Percentiles rank a stretch among this genome's conserved stretches.
phyloP scores from a whole-genome alignment of 2,888 invertebrate species.

The Acanthoscelides obtectus region DNA sequence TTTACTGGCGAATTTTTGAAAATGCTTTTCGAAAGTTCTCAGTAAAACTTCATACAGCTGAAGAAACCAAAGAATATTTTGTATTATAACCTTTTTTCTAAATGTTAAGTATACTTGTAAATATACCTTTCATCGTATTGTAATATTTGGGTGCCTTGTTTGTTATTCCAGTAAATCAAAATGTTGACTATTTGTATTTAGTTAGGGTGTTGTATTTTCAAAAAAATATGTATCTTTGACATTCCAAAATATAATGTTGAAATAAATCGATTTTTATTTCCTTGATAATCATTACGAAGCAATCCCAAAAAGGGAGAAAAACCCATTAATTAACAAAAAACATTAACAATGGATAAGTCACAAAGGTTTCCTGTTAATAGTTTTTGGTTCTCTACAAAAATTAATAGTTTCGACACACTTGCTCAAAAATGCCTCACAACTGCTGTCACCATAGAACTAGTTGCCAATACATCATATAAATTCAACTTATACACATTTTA shows the following conservation, averaged over 20 bases:
- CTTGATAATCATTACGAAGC: no score
- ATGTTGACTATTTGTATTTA: conserved; percentile 20
- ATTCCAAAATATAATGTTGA: background rate
- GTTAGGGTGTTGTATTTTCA: conserved; percentile 26
- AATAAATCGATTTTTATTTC: background rate
- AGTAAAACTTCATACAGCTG: conserved; percentile 48
- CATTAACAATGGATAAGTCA: no score
- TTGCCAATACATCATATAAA: no score
- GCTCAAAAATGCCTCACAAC: no score
- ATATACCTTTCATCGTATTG: conserved; percentile 21
- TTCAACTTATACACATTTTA: no score
- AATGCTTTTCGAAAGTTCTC: conserved; percentile 30
- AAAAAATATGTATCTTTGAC: conserved; percentile 7
- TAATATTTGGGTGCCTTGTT: conserved; percentile 30
- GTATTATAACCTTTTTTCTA: conserved; percentile 17
- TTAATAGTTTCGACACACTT: no score
- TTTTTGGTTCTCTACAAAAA: no score
- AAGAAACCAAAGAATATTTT: conserved; percentile 43
- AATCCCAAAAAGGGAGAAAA: no score
- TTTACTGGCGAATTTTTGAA: conserved; percentile 38
- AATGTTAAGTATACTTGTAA: conserved; percentile 13
- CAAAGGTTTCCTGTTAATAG: no score
- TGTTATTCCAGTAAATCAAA: conserved; percentile 20
- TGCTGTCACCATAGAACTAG: no score
- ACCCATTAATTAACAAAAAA: no score